Percentiles rank a stretch among this genome's conserved stretches.
These are phyloP conservation scores for Amniataba percoides DNA, from an alignment of 2,797 vertebrate genomes.

Conservation along the genomic window DNA sequence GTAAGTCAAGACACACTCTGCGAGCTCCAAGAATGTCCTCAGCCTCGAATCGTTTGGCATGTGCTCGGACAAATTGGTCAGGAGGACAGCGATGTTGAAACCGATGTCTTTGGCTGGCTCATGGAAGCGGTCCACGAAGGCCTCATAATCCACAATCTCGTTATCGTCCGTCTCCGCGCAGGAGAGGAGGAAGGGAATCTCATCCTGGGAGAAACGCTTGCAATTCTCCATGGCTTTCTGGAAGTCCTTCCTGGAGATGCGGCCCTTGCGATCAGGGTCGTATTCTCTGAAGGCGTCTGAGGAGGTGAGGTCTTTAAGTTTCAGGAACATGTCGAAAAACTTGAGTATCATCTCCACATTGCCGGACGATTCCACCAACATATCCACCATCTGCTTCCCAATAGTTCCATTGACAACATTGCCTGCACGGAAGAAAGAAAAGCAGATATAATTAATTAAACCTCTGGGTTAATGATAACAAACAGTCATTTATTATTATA, in stretches of 20 bases:
- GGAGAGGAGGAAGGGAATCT: constrained; percentile 92
- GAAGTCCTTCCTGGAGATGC: constrained; percentile 94
- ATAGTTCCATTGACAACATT: constrained; percentile 97
- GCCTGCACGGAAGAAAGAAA: constrained; percentile 78
- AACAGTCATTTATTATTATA: neutral
- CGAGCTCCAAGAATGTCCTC: constrained; percentile 91
- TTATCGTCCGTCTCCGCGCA: constrained; percentile 90
- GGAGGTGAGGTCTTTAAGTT: constrained; percentile 94
- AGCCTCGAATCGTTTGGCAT: constrained; percentile 93
- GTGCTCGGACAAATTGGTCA: constrained; percentile 95
- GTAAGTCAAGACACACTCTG: constrained; percentile 92
- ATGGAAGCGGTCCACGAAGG: constrained; percentile 94
- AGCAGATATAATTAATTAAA: neutral
- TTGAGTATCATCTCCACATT: constrained; percentile 97
- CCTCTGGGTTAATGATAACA: neutral
- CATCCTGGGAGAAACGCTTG: constrained; percentile 90
- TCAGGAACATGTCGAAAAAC: constrained; percentile 98
- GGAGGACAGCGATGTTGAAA: constrained; percentile 93
- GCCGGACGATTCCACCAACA: constrained; percentile 95
- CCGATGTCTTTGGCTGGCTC: constrained; percentile 97
- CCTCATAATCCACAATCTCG: constrained; percentile 91
- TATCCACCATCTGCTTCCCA: constrained; percentile 98
- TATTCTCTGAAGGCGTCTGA: constrained; percentile 93
- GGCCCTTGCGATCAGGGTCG: constrained; percentile 90
- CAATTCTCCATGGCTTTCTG: constrained; percentile 95